Evolutionary conservation across 35 echinoderm and acorn worm species (phyloP).

Genomic region (Acanthaster planci): DNA sequence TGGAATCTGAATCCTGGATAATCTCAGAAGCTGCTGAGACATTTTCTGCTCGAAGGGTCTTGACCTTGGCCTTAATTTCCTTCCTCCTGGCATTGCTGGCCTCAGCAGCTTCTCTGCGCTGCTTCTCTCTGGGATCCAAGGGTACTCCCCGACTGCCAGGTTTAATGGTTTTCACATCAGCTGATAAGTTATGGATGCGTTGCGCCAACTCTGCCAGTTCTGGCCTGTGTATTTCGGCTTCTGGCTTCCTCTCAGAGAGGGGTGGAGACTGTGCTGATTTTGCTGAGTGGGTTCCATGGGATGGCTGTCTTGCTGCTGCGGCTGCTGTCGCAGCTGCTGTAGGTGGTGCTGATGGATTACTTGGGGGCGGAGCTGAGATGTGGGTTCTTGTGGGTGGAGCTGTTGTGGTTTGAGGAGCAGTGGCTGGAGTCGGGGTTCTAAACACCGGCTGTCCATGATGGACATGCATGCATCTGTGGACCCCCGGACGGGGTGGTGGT

Average conservation of each 20-base stretch:
- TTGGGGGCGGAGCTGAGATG: too few relatives aligned
- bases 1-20: too few relatives aligned
- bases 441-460: conserved; percentile 3
- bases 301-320: background rate
- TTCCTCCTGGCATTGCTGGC: background rate
- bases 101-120: background rate
- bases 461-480: background rate
- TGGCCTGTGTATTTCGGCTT: background rate
- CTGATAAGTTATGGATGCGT: background rate
- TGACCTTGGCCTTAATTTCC: background rate
- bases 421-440: background rate
- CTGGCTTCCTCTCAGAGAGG: background rate
- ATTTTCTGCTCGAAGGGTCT: background rate
- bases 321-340: background rate
- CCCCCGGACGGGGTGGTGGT: background rate
- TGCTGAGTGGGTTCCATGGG: background rate
- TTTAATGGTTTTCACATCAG: conserved; percentile 4
- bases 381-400: background rate
- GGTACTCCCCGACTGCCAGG: background rate
- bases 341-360: too few relatives aligned
- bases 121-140: background rate
- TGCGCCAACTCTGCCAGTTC: conserved; percentile 17
- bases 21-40: too few relatives aligned
- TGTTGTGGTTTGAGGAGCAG: background rate
- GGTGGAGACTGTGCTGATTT: background rate